A percentile compares a stretch with the other conserved stretches of the same genome.
Conservation (phyloP, 2,888 invertebrate species). For the Pyrrhosoma nymphula region DNA sequence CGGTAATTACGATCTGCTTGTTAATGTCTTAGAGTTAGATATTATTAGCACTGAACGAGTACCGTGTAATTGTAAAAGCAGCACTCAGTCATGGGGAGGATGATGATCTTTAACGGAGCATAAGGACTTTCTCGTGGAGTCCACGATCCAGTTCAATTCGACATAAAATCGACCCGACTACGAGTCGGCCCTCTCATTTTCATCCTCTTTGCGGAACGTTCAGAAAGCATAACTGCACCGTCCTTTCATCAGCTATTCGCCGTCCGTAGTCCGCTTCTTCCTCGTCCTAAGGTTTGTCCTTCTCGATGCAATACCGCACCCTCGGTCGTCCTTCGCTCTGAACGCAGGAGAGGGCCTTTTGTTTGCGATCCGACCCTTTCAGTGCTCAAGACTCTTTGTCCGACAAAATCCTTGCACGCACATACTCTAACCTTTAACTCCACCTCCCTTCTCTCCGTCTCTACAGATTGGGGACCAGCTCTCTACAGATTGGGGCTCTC, state of each 20-base stretch:
- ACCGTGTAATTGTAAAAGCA: no score
- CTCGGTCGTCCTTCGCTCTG: background rate
- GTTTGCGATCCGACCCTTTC: background rate
- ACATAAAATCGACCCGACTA: background rate
- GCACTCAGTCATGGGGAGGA: no score
- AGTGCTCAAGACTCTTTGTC: background rate
- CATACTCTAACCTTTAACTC: background rate
- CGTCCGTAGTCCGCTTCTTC: background rate
- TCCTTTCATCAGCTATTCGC: background rate
- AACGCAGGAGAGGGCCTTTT: background rate
- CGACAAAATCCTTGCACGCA: conserved; percentile 5
- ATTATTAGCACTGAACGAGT: no score
- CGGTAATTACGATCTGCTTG: no score
- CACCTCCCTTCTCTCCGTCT: no score
- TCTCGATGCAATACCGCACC: background rate
- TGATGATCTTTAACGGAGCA: no score
- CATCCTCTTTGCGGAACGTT: background rate
- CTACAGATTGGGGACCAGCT: no score
- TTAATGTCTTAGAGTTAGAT: no score
- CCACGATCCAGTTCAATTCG: background rate
- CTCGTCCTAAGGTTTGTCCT: background rate
- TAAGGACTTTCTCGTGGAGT: background rate
- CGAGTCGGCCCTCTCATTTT: background rate
- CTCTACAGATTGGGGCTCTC: background rate
- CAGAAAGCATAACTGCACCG: background rate